phyloP scores from a whole-genome alignment of 92 coral and sea anemone genomes.

The Umimayanthus kanabou region DNA sequence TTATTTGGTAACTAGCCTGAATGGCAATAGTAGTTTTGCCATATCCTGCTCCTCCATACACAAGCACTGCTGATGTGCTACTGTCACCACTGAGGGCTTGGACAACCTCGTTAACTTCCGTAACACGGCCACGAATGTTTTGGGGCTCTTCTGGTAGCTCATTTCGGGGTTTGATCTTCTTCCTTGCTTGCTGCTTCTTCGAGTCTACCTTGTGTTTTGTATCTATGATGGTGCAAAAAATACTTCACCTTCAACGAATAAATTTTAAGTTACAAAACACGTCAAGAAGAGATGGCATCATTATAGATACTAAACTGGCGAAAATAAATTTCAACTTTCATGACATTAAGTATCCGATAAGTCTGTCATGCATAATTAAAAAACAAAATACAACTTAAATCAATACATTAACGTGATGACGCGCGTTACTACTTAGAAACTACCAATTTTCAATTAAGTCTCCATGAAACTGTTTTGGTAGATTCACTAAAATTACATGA shows the following conservation, averaged over 20 bases:
- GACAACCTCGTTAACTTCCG: conserved; percentile 28
- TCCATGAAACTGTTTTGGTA: too few species aligned
- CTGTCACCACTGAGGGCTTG: conserved; percentile 5
- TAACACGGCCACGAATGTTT: conserved; percentile 32
- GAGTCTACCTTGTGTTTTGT: background rate
- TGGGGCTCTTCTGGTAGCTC: conserved; percentile 44
- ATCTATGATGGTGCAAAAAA: background rate
- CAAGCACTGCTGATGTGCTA: conserved; percentile 35
- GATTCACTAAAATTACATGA: too few species aligned
- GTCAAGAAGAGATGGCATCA: background rate
- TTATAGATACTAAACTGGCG: too few species aligned
- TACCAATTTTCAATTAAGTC: too few species aligned
- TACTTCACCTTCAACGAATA: background rate
- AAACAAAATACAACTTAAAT: too few species aligned
- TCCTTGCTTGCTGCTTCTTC: background rate
- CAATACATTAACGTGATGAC: too few species aligned
- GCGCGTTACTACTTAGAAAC: too few species aligned
- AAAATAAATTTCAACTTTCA: too few species aligned
- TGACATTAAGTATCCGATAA: too few species aligned
- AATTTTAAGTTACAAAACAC: background rate
- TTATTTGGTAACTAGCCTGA: conserved; percentile 34
- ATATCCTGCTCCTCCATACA: conserved; percentile 38
- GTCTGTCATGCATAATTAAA: too few species aligned
- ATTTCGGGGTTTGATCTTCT: background rate
- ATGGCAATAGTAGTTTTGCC: conserved; percentile 49